A percentile compares a stretch with the other conserved stretches of the same genome.
phyloP scores from a whole-genome alignment of 2,888 invertebrate species.

The Synanthedon myopaeformis region DNA sequence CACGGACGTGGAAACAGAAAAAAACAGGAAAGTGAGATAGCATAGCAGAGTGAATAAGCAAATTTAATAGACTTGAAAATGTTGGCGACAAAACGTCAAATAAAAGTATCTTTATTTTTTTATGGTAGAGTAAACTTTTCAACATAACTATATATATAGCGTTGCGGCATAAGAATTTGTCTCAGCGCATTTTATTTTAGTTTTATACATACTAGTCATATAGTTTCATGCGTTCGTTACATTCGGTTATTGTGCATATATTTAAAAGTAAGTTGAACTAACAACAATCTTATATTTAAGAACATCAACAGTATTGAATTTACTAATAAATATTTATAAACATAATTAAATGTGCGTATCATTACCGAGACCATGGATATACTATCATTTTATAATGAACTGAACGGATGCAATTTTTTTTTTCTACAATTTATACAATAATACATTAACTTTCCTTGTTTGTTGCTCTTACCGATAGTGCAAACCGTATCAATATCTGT shows the following conservation, averaged over 20 bases:
- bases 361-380: too few relatives aligned
- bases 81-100: not conserved
- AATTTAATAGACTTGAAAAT: not conserved
- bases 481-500: too few relatives aligned
- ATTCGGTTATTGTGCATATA: conserved; percentile 7
- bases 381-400: too few relatives aligned
- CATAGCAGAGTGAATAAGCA: conserved; percentile 11
- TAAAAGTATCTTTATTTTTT: not conserved
- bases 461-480: too few relatives aligned
- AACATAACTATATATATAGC: too few relatives aligned
- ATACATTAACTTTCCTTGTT: too few relatives aligned
- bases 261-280: conserved; percentile 4
- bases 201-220: conserved; percentile 21
- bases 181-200: too few relatives aligned
- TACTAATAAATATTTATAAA: conserved; percentile 12
- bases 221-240: conserved; percentile 8
- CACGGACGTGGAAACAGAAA: conserved; percentile 31
- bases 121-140: not conserved
- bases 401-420: too few relatives aligned
- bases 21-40: conserved; percentile 46
- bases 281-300: conserved; percentile 13
- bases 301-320: conserved; percentile 25
- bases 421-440: too few relatives aligned
- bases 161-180: too few relatives aligned
- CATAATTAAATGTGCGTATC: not conserved